phyloP scores from a whole-genome alignment of 2,888 invertebrate genomes.

The Blastobasis adustella region DNA sequence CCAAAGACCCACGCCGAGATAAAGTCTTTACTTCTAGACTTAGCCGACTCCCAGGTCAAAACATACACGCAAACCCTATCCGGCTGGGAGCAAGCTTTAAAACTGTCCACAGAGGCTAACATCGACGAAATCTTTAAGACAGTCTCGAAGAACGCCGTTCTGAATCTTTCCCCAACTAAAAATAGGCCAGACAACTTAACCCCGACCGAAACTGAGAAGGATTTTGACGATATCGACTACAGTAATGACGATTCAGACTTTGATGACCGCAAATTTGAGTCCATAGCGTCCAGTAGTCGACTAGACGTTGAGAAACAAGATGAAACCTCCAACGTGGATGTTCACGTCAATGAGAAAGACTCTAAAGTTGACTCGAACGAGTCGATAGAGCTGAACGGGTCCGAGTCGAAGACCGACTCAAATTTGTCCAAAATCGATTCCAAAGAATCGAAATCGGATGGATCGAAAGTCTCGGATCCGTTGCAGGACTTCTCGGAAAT shows the following conservation, averaged over 20 bases:
- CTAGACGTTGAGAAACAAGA: too few relatives aligned
- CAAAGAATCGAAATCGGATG: constrained; percentile 12
- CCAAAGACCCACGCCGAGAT: constrained; percentile 52
- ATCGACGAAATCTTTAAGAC: constrained; percentile 52
- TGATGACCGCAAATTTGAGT: constrained; percentile 4
- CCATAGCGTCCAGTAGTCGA: too few relatives aligned
- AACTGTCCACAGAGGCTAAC: constrained; percentile 39
- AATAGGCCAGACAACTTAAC: constrained; percentile 28
- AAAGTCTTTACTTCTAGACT: constrained; percentile 41
- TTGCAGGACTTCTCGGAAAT: constrained; percentile 48
- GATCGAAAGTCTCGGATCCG: constrained; percentile 34
- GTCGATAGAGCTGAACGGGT: neutral
- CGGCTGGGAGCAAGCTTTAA: constrained; percentile 53
- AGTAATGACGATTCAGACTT: constrained; percentile 29
- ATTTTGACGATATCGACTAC: constrained; percentile 36
- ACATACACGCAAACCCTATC: constrained; percentile 29
- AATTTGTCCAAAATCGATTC: constrained; percentile 9
- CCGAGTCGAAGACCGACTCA: neutral
- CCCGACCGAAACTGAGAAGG: constrained; percentile 39
- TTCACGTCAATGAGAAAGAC: neutral
- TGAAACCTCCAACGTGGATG: too few relatives aligned
- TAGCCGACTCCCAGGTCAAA: constrained; percentile 28
- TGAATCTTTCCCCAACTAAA: constrained; percentile 49
- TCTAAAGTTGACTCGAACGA: neutral
- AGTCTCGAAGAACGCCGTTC: constrained; percentile 54